A percentile compares a stretch with the other conserved stretches of the same genome.
These are phyloP conservation scores for Natrix natrix DNA, from an alignment of 2,797 vertebrate species.

Conservation along the genomic window DNA sequence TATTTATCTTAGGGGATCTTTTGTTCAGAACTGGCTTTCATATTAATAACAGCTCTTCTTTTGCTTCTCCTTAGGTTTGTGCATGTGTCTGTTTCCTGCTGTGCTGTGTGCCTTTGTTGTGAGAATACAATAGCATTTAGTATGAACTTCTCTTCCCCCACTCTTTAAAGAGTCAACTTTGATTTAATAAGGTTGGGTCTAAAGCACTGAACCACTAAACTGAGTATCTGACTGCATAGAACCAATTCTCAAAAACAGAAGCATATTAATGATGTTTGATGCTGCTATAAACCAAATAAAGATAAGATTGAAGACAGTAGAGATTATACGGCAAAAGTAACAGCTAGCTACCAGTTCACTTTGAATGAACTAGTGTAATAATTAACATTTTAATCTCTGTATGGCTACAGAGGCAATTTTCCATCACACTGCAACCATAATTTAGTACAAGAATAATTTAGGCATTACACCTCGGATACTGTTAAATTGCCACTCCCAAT, in stretches of 20 bases:
- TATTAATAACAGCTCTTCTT: not conserved
- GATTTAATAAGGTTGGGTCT: not conserved
- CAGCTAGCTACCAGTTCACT: not conserved
- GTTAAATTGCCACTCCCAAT: not conserved
- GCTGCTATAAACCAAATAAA: not conserved
- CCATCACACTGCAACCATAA: not conserved
- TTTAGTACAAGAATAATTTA: not conserved
- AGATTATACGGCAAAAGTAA: not conserved
- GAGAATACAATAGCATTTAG: not conserved
- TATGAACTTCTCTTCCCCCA: not conserved
- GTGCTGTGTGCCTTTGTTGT: not conserved
- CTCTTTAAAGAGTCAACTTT: not conserved
- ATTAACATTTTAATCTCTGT: not conserved
- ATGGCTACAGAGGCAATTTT: not conserved
- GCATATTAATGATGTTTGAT: not conserved
- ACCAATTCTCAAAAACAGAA: not conserved
- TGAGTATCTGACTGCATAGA: not conserved
- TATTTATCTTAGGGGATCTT: slow-evolving; percentile 1
- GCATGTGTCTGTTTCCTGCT: not conserved
- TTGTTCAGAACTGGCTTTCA: slow-evolving; percentile 1
- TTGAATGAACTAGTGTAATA: not conserved
- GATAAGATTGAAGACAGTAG: not conserved
- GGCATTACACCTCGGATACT: not conserved
- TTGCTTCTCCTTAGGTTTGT: not conserved
- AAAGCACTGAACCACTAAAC: not conserved